These are phyloP conservation scores for Drosophila tsacasi DNA, from an alignment of 1,140 invertebrate species.

Conservation along the genomic window DNA sequence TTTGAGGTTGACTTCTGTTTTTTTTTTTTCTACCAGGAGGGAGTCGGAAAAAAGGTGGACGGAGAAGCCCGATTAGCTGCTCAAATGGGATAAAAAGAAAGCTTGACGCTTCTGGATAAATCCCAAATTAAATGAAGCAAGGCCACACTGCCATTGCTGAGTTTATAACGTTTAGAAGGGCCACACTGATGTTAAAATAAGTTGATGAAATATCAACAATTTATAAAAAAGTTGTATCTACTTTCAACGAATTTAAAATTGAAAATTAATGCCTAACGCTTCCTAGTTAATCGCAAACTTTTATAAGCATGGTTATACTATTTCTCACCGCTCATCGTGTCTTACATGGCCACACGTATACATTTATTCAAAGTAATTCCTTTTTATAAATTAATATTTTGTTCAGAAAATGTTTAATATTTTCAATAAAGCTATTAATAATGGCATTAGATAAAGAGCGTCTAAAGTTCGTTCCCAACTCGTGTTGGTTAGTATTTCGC, in stretches of 20 bases:
- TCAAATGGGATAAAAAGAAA: conserved; percentile 3
- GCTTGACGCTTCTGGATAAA: background rate
- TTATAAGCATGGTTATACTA: too few species aligned
- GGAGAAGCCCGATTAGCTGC: conserved; percentile 1
- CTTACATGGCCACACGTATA: too few species aligned
- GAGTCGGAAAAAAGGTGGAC: background rate
- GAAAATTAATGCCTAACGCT: too few species aligned
- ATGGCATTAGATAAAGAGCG: background rate
- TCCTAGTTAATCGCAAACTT: too few species aligned
- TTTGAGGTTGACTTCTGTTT: conserved; percentile 60
- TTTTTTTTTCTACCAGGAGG: conserved; percentile 13
- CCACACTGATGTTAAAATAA: background rate
- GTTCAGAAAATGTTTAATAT: background rate
- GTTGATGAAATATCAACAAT: background rate
- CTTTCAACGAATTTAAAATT: too few species aligned
- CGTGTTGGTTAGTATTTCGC: conserved; percentile 66
- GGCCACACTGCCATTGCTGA: background rate
- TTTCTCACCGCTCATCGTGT: too few species aligned
- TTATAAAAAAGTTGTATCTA: background rate
- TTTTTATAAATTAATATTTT: too few species aligned
- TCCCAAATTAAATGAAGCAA: background rate
- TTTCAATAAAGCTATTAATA: background rate
- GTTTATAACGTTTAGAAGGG: background rate
- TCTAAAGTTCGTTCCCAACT: conserved; percentile 7
- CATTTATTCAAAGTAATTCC: too few species aligned